Percentiles rank a stretch among this genome's conserved stretches.
These are phyloP conservation scores for Potamilus streckersoni DNA, from an alignment of 1,140 invertebrate species.

Conservation along the genomic window DNA sequence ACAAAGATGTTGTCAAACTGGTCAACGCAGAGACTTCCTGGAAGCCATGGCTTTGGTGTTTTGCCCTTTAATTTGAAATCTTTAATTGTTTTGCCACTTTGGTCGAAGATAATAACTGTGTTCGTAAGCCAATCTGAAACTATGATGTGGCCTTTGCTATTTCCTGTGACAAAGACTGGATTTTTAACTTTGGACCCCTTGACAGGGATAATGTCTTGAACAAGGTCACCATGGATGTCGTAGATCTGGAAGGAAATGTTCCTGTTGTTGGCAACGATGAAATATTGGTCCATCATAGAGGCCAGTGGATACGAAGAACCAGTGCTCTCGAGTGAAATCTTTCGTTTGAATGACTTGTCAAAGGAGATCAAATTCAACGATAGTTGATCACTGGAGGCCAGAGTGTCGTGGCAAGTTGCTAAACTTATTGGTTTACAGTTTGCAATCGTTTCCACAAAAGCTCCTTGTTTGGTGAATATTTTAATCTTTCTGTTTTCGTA, in stretches of 20 bases:
- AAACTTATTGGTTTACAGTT: constrained; percentile 23
- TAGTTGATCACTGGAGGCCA: constrained; percentile 17
- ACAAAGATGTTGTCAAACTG: constrained; percentile 32
- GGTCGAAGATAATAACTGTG: constrained; percentile 26
- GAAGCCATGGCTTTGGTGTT: constrained; percentile 20
- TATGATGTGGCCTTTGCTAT: constrained; percentile 27
- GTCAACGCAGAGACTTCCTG: constrained; percentile 25
- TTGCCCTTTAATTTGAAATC: constrained; percentile 27
- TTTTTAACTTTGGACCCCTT: constrained; percentile 28
- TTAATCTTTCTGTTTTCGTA: constrained; percentile 30
- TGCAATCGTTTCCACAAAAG: constrained; percentile 21
- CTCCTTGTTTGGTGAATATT: constrained; percentile 22
- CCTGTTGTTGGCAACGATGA: constrained; percentile 28
- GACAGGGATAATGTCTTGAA: constrained; percentile 18
- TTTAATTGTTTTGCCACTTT: constrained; percentile 17
- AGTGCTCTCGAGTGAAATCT: constrained; percentile 28
- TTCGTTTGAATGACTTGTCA: constrained; percentile 21
- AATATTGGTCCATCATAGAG: constrained; percentile 14
- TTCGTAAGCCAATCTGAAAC: constrained; percentile 30
- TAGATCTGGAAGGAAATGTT: constrained; percentile 21
- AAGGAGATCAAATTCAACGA: constrained; percentile 22
- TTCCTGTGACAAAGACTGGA: constrained; percentile 22
- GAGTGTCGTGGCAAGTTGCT: constrained; percentile 20
- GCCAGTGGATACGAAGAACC: constrained; percentile 25
- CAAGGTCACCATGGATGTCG: constrained; percentile 22